Percentiles rank a stretch among this genome's conserved stretches.
Conservation (phyloP, 2,113 vertebrate genomes). For the Saccopteryx leptura region DNA sequence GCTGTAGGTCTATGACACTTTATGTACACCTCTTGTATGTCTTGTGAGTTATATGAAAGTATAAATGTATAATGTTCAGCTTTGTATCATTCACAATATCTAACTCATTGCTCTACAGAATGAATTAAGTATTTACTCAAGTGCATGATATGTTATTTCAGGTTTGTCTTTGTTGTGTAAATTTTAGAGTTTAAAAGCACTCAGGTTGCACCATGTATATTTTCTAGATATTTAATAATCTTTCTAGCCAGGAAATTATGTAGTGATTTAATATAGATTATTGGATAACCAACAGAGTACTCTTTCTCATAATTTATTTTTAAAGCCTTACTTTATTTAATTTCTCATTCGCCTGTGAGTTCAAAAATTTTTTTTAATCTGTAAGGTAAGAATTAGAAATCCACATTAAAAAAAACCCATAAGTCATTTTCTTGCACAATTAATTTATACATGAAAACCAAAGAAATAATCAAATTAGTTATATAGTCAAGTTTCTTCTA, state of each 20-base stretch:
- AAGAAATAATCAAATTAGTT: slow-evolving; percentile 42
- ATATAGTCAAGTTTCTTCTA: slow-evolving; percentile 38
- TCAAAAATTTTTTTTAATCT: slow-evolving; percentile 10
- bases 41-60: not conserved
- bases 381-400: not conserved
- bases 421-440: slow-evolving; percentile 39
- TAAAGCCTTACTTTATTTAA: slow-evolving; percentile 51
- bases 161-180: slow-evolving; percentile 18
- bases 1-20: not conserved
- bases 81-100: not conserved
- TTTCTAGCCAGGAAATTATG: slow-evolving; percentile 47
- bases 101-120: not conserved
- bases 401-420: slow-evolving; percentile 3
- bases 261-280: slow-evolving; percentile 38
- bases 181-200: slow-evolving; percentile 19
- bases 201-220: not conserved
- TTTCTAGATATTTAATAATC: slow-evolving; percentile 47
- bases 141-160: not conserved
- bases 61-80: not conserved
- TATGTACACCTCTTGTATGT: not conserved
- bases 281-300: slow-evolving; percentile 7
- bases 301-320: slow-evolving; percentile 38
- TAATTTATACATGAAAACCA: slow-evolving; percentile 40
- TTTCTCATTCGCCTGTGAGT: slow-evolving; percentile 14
- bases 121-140: not conserved